These are phyloP conservation scores for Indri indri DNA, from an alignment of 2,113 vertebrate species.

Conservation along the genomic window DNA sequence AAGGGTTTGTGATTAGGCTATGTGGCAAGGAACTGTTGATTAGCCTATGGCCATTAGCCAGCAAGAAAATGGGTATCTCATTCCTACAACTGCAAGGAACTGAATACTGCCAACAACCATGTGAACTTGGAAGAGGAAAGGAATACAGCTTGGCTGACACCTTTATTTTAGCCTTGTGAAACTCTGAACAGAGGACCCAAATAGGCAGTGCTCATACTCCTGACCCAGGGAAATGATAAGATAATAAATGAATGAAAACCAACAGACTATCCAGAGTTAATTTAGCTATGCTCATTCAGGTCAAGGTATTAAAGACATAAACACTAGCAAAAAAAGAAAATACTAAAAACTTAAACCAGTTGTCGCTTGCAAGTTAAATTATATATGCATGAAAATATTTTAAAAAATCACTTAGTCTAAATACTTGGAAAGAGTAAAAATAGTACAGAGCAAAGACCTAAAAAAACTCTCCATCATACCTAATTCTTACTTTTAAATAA, in stretches of 20 bases:
- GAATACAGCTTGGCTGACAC: not conserved
- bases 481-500: not conserved
- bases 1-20: not conserved
- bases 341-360: not conserved
- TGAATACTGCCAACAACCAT: not conserved
- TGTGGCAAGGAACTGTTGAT: not conserved
- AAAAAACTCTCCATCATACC: not conserved
- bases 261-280: not conserved
- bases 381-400: not conserved
- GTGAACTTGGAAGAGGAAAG: not conserved
- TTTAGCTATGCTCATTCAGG: not conserved
- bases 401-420: not conserved
- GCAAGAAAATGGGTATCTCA: not conserved
- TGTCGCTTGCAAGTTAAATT: constrained; percentile 17
- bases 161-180: not conserved
- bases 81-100: not conserved
- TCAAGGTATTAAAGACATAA: not conserved
- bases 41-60: not conserved
- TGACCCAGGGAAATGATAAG: not conserved
- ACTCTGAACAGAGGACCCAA: not conserved
- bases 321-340: not conserved
- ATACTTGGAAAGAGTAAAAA: not conserved
- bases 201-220: not conserved
- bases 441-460: not conserved
- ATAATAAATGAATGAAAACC: not conserved